Evolutionary conservation across 2,888 invertebrate species (phyloP).

Genomic region (Escarpia spicata): DNA sequence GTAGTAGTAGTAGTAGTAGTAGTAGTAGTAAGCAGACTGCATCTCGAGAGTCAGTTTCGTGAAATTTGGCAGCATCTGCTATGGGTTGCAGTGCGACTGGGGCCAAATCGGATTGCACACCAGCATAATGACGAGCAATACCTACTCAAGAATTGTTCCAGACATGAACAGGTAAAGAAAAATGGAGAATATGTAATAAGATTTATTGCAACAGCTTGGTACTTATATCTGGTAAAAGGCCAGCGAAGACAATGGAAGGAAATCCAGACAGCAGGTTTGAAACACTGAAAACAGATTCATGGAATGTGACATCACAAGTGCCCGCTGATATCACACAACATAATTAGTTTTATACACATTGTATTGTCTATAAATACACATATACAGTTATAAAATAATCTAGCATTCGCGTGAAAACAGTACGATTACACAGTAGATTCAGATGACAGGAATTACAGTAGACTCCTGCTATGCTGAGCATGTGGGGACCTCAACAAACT

Average conservation of each 20-base stretch:
- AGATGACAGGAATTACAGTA: background rate
- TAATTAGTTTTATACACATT: background rate
- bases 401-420: no score
- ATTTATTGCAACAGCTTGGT: background rate
- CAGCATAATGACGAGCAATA: no score
- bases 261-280: background rate
- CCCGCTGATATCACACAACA: background rate
- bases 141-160: background rate
- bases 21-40: no score
- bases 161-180: background rate
- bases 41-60: no score
- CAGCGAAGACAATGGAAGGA: background rate
- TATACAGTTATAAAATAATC: no score
- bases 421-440: background rate
- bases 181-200: background rate
- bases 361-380: background rate
- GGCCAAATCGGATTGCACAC: no score
- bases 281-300: background rate
- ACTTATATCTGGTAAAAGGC: background rate
- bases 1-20: no score
- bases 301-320: background rate
- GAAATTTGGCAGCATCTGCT: no score
- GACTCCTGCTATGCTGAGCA: no score
- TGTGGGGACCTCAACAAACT: no score
- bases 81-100: no score